phyloP scores from a whole-genome alignment of 2,888 invertebrate genomes.

The Choristoneura rosaceana region DNA sequence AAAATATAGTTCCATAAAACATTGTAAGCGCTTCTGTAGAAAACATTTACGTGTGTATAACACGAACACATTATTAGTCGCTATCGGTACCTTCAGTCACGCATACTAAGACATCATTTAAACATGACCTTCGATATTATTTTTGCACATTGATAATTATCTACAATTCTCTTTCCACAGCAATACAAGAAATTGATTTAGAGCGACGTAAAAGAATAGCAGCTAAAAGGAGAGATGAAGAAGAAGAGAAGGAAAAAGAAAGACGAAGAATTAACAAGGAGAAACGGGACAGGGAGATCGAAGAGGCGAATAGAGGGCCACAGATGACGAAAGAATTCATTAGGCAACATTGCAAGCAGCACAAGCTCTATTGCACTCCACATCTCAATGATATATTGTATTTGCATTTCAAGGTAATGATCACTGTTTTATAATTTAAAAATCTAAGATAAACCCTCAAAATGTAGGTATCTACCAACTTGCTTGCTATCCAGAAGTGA shows the following conservation, averaged over 20 bases:
- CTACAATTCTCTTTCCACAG: background rate
- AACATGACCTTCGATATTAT: no score
- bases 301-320: slow-evolving; percentile 70
- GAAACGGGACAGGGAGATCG: slow-evolving; percentile 70
- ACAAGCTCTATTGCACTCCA: slow-evolving; percentile 95
- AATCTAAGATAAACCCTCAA: no score
- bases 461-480: background rate
- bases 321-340: slow-evolving; percentile 93
- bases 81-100: no score
- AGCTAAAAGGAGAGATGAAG: slow-evolving; percentile 57
- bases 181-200: slow-evolving; percentile 21
- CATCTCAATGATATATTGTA: slow-evolving; percentile 96
- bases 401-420: slow-evolving; percentile 94
- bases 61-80: no score
- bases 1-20: no score
- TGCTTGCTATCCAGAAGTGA: background rate
- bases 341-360: slow-evolving; percentile 92
- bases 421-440: background rate
- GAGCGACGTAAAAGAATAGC: slow-evolving; percentile 50
- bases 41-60: no score
- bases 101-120: no score
- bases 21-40: no score
- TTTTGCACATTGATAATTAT: no score
- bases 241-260: slow-evolving; percentile 60
- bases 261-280: slow-evolving; percentile 62